Conservation (phyloP, 2,797 vertebrate genomes). For the Lepilemur septentrionalis region DNA sequence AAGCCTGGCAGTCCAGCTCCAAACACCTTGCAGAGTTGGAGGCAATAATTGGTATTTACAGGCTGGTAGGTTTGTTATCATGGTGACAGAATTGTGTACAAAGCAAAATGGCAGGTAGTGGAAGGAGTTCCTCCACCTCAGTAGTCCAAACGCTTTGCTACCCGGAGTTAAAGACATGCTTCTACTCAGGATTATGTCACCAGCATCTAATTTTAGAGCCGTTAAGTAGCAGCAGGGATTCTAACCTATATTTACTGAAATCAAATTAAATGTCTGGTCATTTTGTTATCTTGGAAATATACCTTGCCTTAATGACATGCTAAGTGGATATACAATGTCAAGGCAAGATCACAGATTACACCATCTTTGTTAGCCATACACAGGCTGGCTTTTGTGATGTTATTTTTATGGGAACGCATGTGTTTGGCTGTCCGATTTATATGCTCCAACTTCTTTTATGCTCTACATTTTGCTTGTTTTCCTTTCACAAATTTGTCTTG, state of each 20-base stretch:
- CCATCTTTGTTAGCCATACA: background rate
- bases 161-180: background rate
- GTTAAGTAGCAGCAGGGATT: conserved; percentile 44
- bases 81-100: background rate
- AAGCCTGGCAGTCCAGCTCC: background rate
- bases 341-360: background rate
- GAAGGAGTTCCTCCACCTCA: background rate
- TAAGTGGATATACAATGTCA: background rate
- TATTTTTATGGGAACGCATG: background rate
- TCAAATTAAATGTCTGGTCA: conserved; percentile 41
- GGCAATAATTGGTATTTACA: background rate
- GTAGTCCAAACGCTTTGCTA: background rate
- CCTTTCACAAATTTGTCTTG: background rate
- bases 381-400: background rate
- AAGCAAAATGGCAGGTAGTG: background rate
- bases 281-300: conserved; percentile 23
- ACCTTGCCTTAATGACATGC: background rate
- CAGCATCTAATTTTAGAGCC: conserved; percentile 30
- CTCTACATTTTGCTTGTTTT: background rate
- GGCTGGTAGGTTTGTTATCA: background rate
- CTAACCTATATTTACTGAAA: conserved; percentile 53
- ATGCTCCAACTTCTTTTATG: background rate
- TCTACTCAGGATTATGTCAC: background rate
- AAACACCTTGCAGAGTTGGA: background rate
- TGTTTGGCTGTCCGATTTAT: background rate